Percentiles rank a stretch among this genome's conserved stretches.
phyloP scores from a whole-genome alignment of 2,888 invertebrate species.

The Zaprionus bogoriensis region DNA sequence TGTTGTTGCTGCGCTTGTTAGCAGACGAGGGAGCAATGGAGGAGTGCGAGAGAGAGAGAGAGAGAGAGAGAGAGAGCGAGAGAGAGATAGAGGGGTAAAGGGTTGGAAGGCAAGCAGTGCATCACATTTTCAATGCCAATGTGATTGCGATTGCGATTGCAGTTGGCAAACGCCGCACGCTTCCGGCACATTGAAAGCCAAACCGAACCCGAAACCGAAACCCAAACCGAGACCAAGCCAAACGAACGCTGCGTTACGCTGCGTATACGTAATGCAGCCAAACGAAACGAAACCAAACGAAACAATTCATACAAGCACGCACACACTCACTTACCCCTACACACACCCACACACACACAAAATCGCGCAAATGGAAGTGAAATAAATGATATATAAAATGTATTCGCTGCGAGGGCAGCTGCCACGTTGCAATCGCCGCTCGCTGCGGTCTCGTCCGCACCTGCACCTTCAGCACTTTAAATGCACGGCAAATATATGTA shows the following conservation, averaged over 20 bases:
- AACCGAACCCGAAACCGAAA: constrained; percentile 25
- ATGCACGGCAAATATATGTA: constrained; percentile 57
- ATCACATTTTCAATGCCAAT: constrained; percentile 64
- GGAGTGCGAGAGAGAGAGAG: neutral
- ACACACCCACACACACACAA: constrained; percentile 14
- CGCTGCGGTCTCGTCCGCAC: constrained; percentile 51
- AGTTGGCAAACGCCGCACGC: constrained; percentile 36
- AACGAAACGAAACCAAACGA: constrained; percentile 43
- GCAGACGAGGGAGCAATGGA: neutral
- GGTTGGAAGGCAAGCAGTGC: too few species aligned
- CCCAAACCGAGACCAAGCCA: constrained; percentile 22
- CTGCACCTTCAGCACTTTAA: constrained; percentile 49
- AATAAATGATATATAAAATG: constrained; percentile 71
- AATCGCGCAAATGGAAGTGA: constrained; percentile 4
- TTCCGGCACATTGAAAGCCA: constrained; percentile 56
- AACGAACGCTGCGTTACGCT: constrained; percentile 36
- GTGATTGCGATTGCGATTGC: constrained; percentile 41
- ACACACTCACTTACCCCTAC: constrained; percentile 11
- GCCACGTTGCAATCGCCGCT: constrained; percentile 54
- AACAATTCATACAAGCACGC: constrained; percentile 49
- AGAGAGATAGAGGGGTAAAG: neutral
- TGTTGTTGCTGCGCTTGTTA: constrained; percentile 14
- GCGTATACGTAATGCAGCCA: constrained; percentile 62
- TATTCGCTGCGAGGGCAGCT: constrained; percentile 39
- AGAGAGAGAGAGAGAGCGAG: neutral